phyloP scores from a whole-genome alignment of 2,888 invertebrate genomes.

The Melikaiella ostensackeni region DNA sequence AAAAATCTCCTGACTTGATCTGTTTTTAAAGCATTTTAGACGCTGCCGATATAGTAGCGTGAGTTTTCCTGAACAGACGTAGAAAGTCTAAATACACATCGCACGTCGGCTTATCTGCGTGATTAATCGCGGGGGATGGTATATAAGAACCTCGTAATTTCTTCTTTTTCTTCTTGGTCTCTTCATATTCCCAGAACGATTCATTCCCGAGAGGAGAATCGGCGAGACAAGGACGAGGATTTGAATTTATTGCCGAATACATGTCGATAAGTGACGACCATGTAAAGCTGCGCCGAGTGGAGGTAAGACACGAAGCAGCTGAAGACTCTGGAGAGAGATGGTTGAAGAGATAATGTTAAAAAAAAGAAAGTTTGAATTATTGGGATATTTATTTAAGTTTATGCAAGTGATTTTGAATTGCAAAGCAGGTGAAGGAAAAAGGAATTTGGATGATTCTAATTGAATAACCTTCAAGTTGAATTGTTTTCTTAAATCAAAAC shows the following conservation, averaged over 20 bases:
- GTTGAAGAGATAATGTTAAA: slow-evolving; percentile 10
- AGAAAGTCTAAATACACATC: slow-evolving; percentile 4
- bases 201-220: slow-evolving; percentile 16
- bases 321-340: slow-evolving; percentile 11
- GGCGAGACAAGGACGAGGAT: slow-evolving; percentile 9
- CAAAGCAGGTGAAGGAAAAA: not conserved
- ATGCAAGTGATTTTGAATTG: slow-evolving; percentile 16
- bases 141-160: not conserved
- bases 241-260: slow-evolving; percentile 35
- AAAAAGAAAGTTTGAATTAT: slow-evolving; percentile 5
- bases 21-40: no score
- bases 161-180: slow-evolving; percentile 2
- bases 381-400: slow-evolving; percentile 22
- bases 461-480: not conserved
- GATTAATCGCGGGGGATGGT: slow-evolving; percentile 17
- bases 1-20: no score
- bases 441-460: not conserved
- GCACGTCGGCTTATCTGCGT: slow-evolving; percentile 7
- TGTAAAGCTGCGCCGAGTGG: slow-evolving; percentile 12
- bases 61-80: not conserved
- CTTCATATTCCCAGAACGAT: slow-evolving; percentile 32
- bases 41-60: not conserved
- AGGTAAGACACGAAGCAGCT: slow-evolving; percentile 28
- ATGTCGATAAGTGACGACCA: slow-evolving; percentile 38
- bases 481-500: not conserved